Conservation (phyloP, 1,140 invertebrate genomes). For the Trypoxylus dichotomus region DNA sequence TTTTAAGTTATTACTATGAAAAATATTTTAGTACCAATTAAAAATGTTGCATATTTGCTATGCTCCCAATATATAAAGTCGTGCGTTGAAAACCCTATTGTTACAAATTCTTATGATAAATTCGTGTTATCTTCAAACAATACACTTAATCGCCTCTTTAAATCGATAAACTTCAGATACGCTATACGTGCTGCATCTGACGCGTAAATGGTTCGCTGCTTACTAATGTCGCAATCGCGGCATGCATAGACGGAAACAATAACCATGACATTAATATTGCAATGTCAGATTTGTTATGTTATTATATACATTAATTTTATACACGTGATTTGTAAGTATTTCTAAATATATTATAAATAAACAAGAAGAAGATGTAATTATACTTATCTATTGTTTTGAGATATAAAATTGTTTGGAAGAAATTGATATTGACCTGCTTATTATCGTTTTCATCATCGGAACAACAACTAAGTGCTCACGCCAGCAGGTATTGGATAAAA, state of each 20-base stretch:
- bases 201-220: no score
- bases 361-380: background rate
- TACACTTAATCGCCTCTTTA: no score
- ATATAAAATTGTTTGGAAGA: background rate
- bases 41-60: no score
- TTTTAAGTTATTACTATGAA: no score
- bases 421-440: background rate
- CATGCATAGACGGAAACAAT: background rate
- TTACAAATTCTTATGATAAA: no score
- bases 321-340: background rate
- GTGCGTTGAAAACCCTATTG: no score
- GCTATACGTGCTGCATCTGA: no score
- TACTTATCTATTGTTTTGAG: background rate
- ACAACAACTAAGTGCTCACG: background rate
- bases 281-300: constrained; percentile 1
- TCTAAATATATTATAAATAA: background rate
- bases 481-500: background rate
- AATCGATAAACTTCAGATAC: no score
- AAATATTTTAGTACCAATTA: no score
- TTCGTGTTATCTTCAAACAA: no score
- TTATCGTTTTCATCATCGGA: background rate
- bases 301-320: background rate
- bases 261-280: background rate
- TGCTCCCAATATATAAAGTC: no score
- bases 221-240: background rate